Percentiles rank a stretch among this genome's conserved stretches.
These are phyloP conservation scores for Eulemur rufifrons DNA, from an alignment of 2,113 vertebrate genomes.

Conservation along the genomic window DNA sequence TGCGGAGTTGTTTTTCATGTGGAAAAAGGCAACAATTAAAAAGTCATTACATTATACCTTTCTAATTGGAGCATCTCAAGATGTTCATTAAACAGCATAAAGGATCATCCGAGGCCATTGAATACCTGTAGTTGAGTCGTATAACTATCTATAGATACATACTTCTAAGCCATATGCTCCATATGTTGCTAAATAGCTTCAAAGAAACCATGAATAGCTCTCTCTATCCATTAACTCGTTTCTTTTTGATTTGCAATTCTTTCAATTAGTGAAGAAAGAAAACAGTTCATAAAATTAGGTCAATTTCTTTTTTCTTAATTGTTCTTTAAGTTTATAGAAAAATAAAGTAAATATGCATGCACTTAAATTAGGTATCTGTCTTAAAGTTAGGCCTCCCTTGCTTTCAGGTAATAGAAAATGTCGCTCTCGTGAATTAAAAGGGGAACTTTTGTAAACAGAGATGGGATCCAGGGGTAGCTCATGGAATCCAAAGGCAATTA, in stretches of 20 bases:
- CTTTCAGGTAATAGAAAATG: not conserved
- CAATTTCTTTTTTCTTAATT: not conserved
- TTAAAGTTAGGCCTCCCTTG: not conserved
- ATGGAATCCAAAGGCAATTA: not conserved
- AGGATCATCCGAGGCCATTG: not conserved
- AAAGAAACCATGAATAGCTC: not conserved
- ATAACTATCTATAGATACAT: not conserved
- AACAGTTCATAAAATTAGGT: not conserved
- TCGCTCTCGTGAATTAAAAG: not conserved
- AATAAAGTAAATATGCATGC: not conserved
- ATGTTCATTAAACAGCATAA: not conserved
- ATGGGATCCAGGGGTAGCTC: not conserved
- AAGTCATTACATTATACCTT: slow-evolving; percentile 21
- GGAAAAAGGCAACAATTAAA: slow-evolving; percentile 31
- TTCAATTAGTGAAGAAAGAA: slow-evolving; percentile 36
- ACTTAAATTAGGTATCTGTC: not conserved
- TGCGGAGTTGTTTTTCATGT: not conserved
- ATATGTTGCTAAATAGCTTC: slow-evolving; percentile 16
- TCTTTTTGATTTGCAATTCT: slow-evolving; percentile 13
- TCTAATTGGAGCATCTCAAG: not conserved
- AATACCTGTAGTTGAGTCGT: not conserved
- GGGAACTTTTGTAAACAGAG: not conserved
- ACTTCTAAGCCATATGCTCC: slow-evolving; percentile 4
- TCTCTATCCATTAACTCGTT: not conserved
- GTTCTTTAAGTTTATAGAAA: slow-evolving; percentile 27